These are phyloP conservation scores for Raja brachyura DNA, from an alignment of 2,113 vertebrate genomes.

Conservation along the genomic window DNA sequence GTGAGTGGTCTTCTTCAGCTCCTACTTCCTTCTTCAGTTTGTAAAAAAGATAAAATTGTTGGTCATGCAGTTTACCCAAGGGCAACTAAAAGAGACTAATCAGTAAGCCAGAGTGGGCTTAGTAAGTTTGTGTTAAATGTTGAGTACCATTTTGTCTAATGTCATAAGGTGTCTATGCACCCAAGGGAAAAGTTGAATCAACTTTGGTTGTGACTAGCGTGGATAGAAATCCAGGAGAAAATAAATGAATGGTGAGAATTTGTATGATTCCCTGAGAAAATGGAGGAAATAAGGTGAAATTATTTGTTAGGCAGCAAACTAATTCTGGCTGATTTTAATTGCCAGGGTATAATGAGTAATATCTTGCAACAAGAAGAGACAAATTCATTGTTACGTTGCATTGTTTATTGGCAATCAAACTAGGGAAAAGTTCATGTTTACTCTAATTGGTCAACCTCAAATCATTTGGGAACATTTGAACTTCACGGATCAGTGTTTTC, in stretches of 20 bases:
- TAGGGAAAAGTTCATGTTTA: background rate
- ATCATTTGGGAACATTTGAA: constrained; percentile 28
- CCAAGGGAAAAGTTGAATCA: background rate
- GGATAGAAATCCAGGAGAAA: background rate
- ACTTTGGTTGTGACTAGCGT: background rate
- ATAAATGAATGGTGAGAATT: background rate
- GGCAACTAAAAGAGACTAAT: background rate
- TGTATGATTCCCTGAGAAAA: background rate
- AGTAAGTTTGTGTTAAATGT: background rate
- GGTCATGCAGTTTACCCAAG: background rate
- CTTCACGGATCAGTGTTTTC: background rate
- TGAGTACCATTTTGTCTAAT: background rate
- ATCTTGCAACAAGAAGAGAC: background rate
- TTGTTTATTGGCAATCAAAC: background rate
- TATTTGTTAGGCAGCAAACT: background rate
- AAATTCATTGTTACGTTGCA: background rate
- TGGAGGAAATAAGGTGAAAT: constrained; percentile 13
- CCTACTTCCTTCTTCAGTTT: background rate
- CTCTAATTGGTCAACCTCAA: background rate
- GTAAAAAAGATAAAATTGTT: background rate
- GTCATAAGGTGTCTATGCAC: too few species aligned
- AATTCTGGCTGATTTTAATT: background rate
- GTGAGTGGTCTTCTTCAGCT: too few species aligned
- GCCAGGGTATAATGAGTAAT: background rate
- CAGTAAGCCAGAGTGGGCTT: background rate